A percentile compares a stretch with the other conserved stretches of the same genome.
Evolutionary conservation across 1,140 invertebrate genomes (phyloP).

Genomic region (Brachystomella parvula): DNA sequence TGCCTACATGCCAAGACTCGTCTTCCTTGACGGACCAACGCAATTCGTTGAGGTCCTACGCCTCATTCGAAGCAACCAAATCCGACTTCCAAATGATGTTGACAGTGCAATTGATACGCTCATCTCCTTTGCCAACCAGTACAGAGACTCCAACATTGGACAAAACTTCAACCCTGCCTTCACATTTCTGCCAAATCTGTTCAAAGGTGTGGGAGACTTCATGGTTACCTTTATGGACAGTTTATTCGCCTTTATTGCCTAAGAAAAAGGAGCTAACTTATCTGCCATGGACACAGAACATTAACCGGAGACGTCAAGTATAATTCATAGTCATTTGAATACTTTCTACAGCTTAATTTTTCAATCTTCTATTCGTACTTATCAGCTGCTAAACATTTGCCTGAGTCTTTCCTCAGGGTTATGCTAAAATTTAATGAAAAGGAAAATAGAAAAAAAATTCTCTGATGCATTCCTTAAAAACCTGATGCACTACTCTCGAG

Average conservation of each 20-base stretch:
- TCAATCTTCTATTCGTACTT: no score
- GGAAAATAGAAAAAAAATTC: no score
- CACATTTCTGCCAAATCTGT: constrained; percentile 31
- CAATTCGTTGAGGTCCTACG: constrained; percentile 37
- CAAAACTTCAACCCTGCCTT: constrained; percentile 26
- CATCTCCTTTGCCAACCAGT: constrained; percentile 36
- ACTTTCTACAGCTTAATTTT: no score
- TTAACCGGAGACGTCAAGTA: no score
- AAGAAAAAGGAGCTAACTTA: no score
- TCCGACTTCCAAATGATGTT: constrained; percentile 35
- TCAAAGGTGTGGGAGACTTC: constrained; percentile 35
- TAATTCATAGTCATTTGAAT: no score
- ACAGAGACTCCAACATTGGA: constrained; percentile 31
- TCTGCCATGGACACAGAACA: no score
- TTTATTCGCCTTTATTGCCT: constrained; percentile 33
- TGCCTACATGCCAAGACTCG: constrained; percentile 36
- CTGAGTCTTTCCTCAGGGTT: no score
- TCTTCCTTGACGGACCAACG: constrained; percentile 38
- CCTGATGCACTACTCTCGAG: no score
- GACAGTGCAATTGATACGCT: constrained; percentile 37
- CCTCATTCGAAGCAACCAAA: constrained; percentile 36
- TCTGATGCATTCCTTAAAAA: no score
- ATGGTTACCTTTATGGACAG: constrained; percentile 34
- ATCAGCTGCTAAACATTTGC: no score
- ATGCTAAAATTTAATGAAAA: no score